phyloP scores from a whole-genome alignment of 2,888 invertebrate species.

The Allolobophora icterica region DNA sequence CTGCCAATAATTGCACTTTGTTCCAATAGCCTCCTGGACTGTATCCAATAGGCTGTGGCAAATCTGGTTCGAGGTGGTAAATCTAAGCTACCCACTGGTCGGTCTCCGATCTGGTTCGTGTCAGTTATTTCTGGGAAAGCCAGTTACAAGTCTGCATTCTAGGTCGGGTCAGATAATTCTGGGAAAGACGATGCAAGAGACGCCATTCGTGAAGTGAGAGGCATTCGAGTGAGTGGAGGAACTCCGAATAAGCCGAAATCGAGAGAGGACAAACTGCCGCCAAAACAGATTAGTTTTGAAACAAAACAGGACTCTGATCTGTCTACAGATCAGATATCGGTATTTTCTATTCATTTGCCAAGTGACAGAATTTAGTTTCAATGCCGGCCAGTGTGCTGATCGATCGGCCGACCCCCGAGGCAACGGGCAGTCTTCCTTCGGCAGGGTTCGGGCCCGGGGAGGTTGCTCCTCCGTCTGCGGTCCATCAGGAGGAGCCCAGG shows the following conservation, averaged over 20 bases:
- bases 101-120: background rate
- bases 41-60: background rate
- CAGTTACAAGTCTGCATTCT: background rate
- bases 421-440: background rate
- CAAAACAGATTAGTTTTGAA: background rate
- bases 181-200: slow-evolving; percentile 17
- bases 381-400: slow-evolving; percentile 27
- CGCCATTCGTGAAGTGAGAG: slow-evolving; percentile 17
- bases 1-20: background rate
- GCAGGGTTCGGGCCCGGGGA: background rate
- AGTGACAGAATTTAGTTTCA: slow-evolving; percentile 18
- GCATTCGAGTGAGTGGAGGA: background rate
- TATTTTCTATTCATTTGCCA: background rate
- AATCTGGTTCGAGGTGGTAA: background rate
- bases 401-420: slow-evolving; percentile 26
- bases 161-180: background rate
- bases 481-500: background rate
- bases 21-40: background rate
- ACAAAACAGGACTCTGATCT: slow-evolving; percentile 3
- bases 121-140: background rate
- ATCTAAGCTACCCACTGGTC: background rate
- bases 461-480: slow-evolving; percentile 1
- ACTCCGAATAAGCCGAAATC: background rate
- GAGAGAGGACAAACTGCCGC: background rate
- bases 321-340: background rate